These are phyloP conservation scores for Prionace glauca DNA, from an alignment of 2,797 vertebrate species.

Conservation along the genomic window DNA sequence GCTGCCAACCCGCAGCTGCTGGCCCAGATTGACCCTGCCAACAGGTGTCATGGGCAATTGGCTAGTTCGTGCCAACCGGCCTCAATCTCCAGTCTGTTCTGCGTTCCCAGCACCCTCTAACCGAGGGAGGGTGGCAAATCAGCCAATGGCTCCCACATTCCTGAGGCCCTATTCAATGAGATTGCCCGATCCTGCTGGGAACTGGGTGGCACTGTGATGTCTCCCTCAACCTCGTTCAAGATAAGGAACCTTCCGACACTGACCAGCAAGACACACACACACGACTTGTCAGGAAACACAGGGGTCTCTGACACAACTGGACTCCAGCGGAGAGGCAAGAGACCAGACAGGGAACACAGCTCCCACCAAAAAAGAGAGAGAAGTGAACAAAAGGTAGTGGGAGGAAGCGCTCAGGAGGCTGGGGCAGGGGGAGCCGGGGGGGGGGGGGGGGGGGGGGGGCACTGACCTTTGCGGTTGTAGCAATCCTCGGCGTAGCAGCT, in stretches of 20 bases:
- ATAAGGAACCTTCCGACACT: background rate
- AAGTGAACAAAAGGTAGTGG: background rate
- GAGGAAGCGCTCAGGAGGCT: background rate
- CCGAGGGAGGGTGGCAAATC: background rate
- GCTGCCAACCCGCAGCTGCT: too few species aligned
- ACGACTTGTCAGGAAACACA: too few species aligned
- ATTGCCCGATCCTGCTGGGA: background rate
- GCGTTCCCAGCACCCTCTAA: too few species aligned
- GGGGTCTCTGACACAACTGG: background rate
- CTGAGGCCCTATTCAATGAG: background rate
- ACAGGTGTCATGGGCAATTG: too few species aligned
- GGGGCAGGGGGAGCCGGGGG: too few species aligned
- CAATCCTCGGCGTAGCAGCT: conserved; percentile 65
- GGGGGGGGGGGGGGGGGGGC: fast-evolving
- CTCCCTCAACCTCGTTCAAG: background rate
- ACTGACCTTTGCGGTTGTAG: conserved; percentile 58
- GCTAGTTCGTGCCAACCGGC: too few species aligned
- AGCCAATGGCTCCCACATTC: background rate
- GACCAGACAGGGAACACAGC: background rate
- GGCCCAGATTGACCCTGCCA: too few species aligned
- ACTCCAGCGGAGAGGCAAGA: too few species aligned
- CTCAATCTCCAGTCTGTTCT: too few species aligned
- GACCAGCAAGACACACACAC: background rate
- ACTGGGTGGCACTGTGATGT: background rate
- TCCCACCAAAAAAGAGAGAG: background rate